These are phyloP conservation scores for Taenaris catops DNA, from an alignment of 2,888 invertebrate species.

Conservation along the genomic window DNA sequence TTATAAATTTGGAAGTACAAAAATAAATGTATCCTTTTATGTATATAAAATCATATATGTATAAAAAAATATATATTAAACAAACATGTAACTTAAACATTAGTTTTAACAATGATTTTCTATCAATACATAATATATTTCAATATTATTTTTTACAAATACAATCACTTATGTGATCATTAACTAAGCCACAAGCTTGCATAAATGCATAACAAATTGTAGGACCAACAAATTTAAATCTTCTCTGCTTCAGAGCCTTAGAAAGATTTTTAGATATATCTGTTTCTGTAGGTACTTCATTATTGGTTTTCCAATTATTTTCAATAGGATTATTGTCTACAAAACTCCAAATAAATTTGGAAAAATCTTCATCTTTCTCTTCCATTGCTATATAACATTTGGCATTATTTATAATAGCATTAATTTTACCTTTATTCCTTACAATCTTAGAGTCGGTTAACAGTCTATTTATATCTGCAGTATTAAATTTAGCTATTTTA, in stretches of 20 bases:
- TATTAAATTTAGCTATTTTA: conserved; percentile 37
- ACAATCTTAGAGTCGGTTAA: conserved; percentile 40
- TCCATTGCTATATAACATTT: conserved; percentile 51
- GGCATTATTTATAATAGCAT: conserved; percentile 56
- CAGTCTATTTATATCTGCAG: conserved; percentile 35
- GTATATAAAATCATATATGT: too few relatives aligned
- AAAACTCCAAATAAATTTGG: conserved; percentile 57
- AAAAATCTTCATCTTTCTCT: conserved; percentile 46
- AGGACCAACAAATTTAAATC: conserved; percentile 60
- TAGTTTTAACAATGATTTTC: not conserved
- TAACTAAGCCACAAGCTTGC: conserved; percentile 68
- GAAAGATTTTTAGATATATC: conserved; percentile 42
- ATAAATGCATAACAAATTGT: conserved; percentile 67
- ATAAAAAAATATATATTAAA: too few relatives aligned
- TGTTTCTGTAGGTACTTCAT: conserved; percentile 49
- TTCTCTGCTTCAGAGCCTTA: conserved; percentile 49
- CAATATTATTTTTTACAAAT: conserved; percentile 20
- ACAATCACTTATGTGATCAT: conserved; percentile 54
- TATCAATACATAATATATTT: too few relatives aligned
- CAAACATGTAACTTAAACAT: too few relatives aligned
- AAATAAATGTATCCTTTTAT: too few relatives aligned
- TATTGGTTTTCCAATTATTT: conserved; percentile 42
- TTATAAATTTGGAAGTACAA: conserved; percentile 1
- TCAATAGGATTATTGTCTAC: conserved; percentile 46
- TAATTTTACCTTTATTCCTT: conserved; percentile 55